Percentiles rank a stretch among this genome's conserved stretches.
Evolutionary conservation across 53 echinoderm and acorn worm genomes (phyloP).

Genomic region (Henricia sp.): DNA sequence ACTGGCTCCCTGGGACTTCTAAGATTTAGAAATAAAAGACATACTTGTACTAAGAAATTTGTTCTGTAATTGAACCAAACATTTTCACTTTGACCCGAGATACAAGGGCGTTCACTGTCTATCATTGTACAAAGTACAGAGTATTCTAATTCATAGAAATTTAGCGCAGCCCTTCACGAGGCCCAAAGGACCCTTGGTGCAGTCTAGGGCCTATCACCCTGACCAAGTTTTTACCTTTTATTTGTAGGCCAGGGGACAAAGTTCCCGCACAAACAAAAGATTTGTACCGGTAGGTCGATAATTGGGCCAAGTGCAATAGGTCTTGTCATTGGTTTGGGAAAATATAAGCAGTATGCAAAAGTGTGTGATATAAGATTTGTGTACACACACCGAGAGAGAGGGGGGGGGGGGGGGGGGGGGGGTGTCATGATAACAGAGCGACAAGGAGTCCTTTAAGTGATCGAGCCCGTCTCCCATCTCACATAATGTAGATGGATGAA

Average conservation of each 20-base stretch:
- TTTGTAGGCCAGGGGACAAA: constrained; percentile 58
- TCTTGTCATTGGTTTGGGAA: constrained; percentile 43
- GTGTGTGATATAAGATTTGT: constrained; percentile 57
- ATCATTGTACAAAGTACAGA: too few species aligned
- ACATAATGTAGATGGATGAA: constrained; percentile 15
- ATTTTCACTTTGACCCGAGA: too few species aligned
- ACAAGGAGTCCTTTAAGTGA: neutral
- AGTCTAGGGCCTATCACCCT: constrained; percentile 4
- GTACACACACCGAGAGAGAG: constrained; percentile 13
- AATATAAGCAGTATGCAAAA: constrained; percentile 30
- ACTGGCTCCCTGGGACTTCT: too few species aligned
- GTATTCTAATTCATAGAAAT: too few species aligned
- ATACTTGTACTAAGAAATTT: too few species aligned
- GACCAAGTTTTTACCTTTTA: neutral
- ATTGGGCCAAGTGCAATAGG: constrained; percentile 52
- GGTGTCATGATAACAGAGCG: constrained; percentile 25
- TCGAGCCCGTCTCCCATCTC: neutral
- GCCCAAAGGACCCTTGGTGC: constrained; percentile 20
- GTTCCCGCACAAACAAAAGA: constrained; percentile 35
- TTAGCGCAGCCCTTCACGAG: constrained; percentile 23
- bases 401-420: neutral
- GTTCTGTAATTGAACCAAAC: too few species aligned
- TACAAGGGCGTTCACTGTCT: too few species aligned
- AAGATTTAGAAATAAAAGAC: too few species aligned
- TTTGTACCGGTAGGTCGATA: constrained; percentile 42